Evolutionary conservation across 2,888 invertebrate genomes (phyloP).

Genomic region (Suillia variegata): DNA sequence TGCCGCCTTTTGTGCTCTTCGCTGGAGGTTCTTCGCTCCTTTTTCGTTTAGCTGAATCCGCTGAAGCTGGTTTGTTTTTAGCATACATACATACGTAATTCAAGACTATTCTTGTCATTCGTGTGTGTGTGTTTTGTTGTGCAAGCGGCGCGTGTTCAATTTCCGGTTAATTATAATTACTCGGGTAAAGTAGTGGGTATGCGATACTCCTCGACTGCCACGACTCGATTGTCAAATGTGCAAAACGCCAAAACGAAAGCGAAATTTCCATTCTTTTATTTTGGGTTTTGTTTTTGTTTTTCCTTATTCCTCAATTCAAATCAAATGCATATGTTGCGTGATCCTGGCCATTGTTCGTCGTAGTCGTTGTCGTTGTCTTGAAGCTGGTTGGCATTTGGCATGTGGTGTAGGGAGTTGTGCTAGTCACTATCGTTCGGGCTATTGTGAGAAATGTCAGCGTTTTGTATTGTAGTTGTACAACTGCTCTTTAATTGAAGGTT

Average conservation of each 20-base stretch:
- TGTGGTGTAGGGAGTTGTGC: neutral
- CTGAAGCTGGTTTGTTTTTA: conserved; percentile 4
- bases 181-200: conserved; percentile 2
- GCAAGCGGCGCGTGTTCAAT: conserved; percentile 59
- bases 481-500: conserved; percentile 49
- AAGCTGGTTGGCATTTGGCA: conserved; percentile 5
- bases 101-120: conserved; percentile 15
- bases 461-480: conserved; percentile 30
- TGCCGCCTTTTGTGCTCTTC: conserved; percentile 36
- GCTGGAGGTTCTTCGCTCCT: conserved; percentile 19
- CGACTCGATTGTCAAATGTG: conserved; percentile 38
- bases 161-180: conserved; percentile 60
- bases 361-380: conserved; percentile 25
- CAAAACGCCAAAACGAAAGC: conserved; percentile 49
- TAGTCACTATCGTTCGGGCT: conserved; percentile 19
- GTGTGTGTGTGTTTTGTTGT: too few relatives aligned
- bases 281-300: conserved; percentile 24
- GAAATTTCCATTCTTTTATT: conserved; percentile 47
- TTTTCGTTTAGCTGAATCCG: neutral
- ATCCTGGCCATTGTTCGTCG: conserved; percentile 8
- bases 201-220: too few relatives aligned
- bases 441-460: conserved; percentile 36
- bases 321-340: conserved; percentile 44
- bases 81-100: too few relatives aligned
- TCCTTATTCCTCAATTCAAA: conserved; percentile 28